phyloP scores from a whole-genome alignment of 2,888 invertebrate species.

The Idaea dimidiata region DNA sequence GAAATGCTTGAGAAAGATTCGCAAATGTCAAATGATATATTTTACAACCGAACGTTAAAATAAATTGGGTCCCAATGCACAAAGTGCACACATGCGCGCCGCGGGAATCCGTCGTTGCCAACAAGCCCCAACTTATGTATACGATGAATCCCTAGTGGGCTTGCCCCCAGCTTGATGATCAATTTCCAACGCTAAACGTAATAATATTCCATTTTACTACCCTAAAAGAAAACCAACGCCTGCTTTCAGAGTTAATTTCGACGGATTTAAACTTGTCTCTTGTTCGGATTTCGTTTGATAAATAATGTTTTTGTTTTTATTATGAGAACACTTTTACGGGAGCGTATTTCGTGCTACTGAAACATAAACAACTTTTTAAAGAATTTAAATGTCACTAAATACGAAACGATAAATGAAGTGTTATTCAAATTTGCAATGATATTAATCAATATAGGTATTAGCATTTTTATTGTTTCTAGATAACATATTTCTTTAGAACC shows the following conservation, averaged over 20 bases:
- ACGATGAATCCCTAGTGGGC: constrained; percentile 57
- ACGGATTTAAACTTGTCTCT: constrained; percentile 37
- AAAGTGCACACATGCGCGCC: constrained; percentile 39
- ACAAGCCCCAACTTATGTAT: constrained; percentile 40
- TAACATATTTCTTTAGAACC: constrained; percentile 17
- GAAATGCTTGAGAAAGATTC: not conserved
- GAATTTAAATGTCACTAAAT: not conserved
- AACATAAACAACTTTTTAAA: not conserved
- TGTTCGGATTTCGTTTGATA: constrained; percentile 27
- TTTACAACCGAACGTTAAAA: not conserved
- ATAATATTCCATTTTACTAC: constrained; percentile 62
- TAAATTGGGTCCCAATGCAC: constrained; percentile 1
- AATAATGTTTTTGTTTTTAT: not conserved
- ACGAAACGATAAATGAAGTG: not conserved
- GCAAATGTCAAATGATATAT: not conserved
- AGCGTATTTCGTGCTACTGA: not conserved
- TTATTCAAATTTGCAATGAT: constrained; percentile 12
- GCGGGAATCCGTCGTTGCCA: constrained; percentile 41
- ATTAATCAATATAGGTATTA: constrained; percentile 18
- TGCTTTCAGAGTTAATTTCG: constrained; percentile 37
- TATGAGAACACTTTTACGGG: not conserved
- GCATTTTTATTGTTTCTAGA: constrained; percentile 24
- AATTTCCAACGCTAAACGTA: constrained; percentile 64
- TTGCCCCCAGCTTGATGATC: constrained; percentile 53
- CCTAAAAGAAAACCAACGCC: constrained; percentile 42